Conservation (phyloP, 2,797 vertebrate genomes). For the Lagodon rhomboides region DNA sequence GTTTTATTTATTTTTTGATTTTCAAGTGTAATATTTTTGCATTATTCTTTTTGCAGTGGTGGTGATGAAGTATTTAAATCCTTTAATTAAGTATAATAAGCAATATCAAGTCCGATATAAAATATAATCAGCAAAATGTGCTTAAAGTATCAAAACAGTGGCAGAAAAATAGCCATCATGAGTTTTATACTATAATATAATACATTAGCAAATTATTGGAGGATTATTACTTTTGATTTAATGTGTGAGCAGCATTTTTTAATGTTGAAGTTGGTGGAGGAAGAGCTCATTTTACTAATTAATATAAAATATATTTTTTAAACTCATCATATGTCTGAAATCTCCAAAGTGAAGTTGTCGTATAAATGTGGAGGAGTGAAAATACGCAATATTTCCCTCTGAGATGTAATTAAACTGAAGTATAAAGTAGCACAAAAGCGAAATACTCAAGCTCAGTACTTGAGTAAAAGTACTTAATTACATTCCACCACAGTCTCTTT, state of each 20-base stretch:
- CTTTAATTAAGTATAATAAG: background rate
- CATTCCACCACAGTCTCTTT: background rate
- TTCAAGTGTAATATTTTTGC: background rate
- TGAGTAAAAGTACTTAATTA: background rate
- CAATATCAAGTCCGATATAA: background rate
- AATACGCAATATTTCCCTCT: background rate
- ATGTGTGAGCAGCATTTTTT: background rate
- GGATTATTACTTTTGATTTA: background rate
- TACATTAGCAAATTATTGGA: background rate
- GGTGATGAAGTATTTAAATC: background rate
- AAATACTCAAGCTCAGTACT: background rate
- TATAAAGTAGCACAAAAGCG: background rate
- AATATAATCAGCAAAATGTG: background rate
- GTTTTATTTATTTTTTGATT: background rate
- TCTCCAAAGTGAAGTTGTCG: background rate
- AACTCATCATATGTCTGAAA: background rate
- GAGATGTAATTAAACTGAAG: background rate
- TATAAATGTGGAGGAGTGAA: background rate
- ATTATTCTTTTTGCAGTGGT: background rate
- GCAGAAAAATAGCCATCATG: background rate
- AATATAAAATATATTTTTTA: background rate
- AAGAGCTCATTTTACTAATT: background rate
- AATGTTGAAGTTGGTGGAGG: background rate
- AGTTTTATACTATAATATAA: background rate
- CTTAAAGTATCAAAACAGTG: background rate